Evolutionary conservation across 2,113 vertebrate genomes (phyloP), one percentile per base, ranked within the genome.

Genomic region (Reinhardtius hippoglossoides): DNA sequence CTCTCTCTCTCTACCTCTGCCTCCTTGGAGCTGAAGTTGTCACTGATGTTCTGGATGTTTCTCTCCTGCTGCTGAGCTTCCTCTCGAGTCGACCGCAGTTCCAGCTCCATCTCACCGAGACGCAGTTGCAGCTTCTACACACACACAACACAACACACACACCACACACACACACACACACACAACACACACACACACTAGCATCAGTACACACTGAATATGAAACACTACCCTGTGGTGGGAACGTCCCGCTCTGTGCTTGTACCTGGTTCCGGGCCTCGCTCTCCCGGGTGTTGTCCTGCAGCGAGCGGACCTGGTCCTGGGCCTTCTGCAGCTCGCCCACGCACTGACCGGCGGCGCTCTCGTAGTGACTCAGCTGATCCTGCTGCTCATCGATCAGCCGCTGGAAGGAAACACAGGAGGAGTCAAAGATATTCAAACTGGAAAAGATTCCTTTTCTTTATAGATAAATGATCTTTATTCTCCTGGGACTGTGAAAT

Each of bases 51-150:
- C 86, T 96, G 96, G 87, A 97, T 92, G 46, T 87, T 93, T 70
- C 81, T 77, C 75, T 97, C 95, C 85, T 96, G 96, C 58, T 88
- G 93, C 82, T 94, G 95, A 0, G 95, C 94, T 23, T 93, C 92
- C 66, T 97, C 95, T 75, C 88, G 95, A 42, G 86, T 87, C 16
- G 92, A 90, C 20, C 92, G 93, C 21, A 98, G 86, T 66, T 98
- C 95, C 61, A 84, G 82, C 89, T 94, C 95, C 95, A 97, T 90
- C 74, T 96, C 94, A 35, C 83, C 83, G 27, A 97, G 89, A 84
- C 91, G 96, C 81, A 95, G 91, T 93, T 97, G 96, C 80, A 99
- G 93, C 91, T 95, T 92, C 97, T 99, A 67, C 16, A 82, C 27
- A 83, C 40, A 73, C 44, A 55, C 5, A 81, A 71, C 27, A 73